These are phyloP conservation scores for Tetrao urogallus DNA, from an alignment of 2,113 vertebrate genomes.

Conservation along the genomic window DNA sequence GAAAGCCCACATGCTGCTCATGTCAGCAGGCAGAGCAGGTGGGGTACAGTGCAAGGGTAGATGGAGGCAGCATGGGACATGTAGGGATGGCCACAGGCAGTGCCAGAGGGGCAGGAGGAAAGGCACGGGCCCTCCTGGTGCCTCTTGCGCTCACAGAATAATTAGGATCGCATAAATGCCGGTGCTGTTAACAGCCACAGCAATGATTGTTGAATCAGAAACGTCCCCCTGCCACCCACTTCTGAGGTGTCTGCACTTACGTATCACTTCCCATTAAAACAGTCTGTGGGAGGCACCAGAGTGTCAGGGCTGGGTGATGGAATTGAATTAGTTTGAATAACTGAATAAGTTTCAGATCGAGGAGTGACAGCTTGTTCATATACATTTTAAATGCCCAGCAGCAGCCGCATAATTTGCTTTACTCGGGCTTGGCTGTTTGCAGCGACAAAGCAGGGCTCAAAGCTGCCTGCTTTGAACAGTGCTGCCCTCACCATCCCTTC, in stretches of 20 bases:
- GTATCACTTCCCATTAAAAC: slow-evolving; percentile 48
- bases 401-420: slow-evolving; percentile 29
- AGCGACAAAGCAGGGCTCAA: accelerated
- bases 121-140: neutral
- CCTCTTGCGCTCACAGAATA: neutral
- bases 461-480: neutral
- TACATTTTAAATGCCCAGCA: slow-evolving; percentile 49
- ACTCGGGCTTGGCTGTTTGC: neutral
- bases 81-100: accelerated
- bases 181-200: slow-evolving; percentile 35
- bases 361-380: slow-evolving; percentile 43
- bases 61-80: accelerated
- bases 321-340: slow-evolving; percentile 64
- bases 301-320: slow-evolving; percentile 40
- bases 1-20: accelerated
- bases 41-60: accelerated
- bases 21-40: neutral
- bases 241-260: slow-evolving; percentile 47
- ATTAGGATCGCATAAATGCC: slow-evolving; percentile 56
- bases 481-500: neutral
- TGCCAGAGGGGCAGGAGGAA: accelerated
- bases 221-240: neutral
- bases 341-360: slow-evolving; percentile 54
- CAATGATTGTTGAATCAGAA: slow-evolving; percentile 51
- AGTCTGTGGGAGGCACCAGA: neutral